A percentile compares a stretch with the other conserved stretches of the same genome.
phyloP scores from a whole-genome alignment of 1,140 invertebrate species.

The Aphis craccivora region DNA sequence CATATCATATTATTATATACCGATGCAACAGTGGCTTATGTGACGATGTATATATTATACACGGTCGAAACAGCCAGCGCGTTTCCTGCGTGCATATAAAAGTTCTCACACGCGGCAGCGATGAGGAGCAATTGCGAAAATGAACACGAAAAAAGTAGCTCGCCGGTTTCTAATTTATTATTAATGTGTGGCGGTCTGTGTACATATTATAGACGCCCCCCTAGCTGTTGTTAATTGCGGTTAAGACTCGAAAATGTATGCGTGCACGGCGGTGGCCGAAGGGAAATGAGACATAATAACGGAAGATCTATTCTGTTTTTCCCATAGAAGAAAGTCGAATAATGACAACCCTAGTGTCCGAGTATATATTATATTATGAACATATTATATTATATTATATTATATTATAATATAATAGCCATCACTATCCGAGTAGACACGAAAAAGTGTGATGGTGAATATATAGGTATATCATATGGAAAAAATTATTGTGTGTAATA shows the following conservation, averaged over 20 bases:
- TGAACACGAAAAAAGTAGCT: constrained; percentile 43
- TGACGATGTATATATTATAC: constrained; percentile 28
- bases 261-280: neutral
- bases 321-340: constrained; percentile 48
- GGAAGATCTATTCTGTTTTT: constrained; percentile 15
- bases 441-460: neutral
- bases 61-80: neutral
- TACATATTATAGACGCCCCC: constrained; percentile 44
- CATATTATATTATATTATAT: neutral
- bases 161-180: constrained; percentile 53
- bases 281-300: constrained; percentile 52
- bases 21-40: neutral
- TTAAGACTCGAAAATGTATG: neutral
- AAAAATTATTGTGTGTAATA: neutral
- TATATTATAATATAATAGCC: neutral
- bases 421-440: neutral
- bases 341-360: neutral
- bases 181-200: constrained; percentile 47
- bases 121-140: constrained; percentile 48
- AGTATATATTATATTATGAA: neutral
- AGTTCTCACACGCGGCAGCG: constrained; percentile 38
- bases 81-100: constrained; percentile 32
- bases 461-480: neutral
- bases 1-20: neutral
- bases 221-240: constrained; percentile 41